These are phyloP conservation scores for Drosophila erecta DNA, from an alignment of 1,140 invertebrate species.

Conservation along the genomic window DNA sequence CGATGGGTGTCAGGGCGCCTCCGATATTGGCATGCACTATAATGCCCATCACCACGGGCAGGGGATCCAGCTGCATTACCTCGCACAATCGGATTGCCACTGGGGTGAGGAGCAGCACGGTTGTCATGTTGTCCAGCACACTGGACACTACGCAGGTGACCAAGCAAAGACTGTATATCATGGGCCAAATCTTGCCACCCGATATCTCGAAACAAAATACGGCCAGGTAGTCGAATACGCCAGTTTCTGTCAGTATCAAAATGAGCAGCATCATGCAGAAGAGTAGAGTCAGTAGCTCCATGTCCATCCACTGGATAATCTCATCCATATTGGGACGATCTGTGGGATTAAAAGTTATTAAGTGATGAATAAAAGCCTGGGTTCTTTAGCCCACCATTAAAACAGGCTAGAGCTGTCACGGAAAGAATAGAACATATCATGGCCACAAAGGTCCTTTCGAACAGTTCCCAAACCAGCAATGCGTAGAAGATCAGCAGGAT, in stretches of 20 bases:
- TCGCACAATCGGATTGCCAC: slow-evolving; percentile 92
- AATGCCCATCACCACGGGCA: slow-evolving; percentile 89
- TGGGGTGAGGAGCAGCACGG: slow-evolving; percentile 91
- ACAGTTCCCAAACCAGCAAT: slow-evolving; percentile 91
- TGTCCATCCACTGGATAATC: slow-evolving; percentile 91
- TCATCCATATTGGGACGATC: slow-evolving; percentile 89
- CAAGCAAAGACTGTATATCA: slow-evolving; percentile 89
- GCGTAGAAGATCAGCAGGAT: slow-evolving; percentile 89
- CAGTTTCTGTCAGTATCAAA: slow-evolving; percentile 91
- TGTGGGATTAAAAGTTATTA: neutral
- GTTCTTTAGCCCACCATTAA: slow-evolving; percentile 84
- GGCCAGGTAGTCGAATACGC: slow-evolving; percentile 92
- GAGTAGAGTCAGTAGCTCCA: slow-evolving; percentile 91
- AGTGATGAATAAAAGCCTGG: neutral
- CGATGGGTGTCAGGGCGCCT: slow-evolving; percentile 91
- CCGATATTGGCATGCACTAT: slow-evolving; percentile 93
- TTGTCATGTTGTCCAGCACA: slow-evolving; percentile 93
- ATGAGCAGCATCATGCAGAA: slow-evolving; percentile 95
- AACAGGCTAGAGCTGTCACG: slow-evolving; percentile 88
- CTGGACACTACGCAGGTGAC: slow-evolving; percentile 90
- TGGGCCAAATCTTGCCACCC: slow-evolving; percentile 89
- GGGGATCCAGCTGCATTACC: slow-evolving; percentile 91
- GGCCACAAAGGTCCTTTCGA: slow-evolving; percentile 90
- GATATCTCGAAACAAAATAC: slow-evolving; percentile 90
- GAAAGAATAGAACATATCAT: slow-evolving; percentile 90